Conservation (phyloP, 2,888 invertebrate genomes). For the Drosophila nr. medialis region DNA sequence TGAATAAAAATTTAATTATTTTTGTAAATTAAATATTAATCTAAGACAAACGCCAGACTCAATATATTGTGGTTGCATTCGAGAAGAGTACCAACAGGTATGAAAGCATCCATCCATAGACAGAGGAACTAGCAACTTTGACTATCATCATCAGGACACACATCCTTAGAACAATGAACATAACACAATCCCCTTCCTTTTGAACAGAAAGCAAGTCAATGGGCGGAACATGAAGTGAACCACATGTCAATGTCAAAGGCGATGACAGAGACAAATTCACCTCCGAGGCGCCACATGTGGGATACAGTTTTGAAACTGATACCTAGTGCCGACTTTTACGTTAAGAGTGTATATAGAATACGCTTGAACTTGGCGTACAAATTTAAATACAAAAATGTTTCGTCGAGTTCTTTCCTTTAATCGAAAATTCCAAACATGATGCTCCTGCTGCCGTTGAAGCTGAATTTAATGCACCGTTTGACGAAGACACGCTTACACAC, state of each 20-base stretch:
- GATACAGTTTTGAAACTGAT: conserved; percentile 16
- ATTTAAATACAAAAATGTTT: conserved; percentile 65
- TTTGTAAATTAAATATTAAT: background rate
- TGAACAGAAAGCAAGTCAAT: conserved; percentile 6
- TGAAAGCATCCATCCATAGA: background rate
- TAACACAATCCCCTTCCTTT: background rate
- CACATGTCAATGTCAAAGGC: conserved; percentile 79
- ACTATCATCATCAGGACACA: conserved; percentile 26
- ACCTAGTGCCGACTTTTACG: conserved; percentile 34
- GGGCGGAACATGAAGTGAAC: conserved; percentile 45
- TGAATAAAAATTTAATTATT: background rate
- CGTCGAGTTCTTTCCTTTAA: conserved; percentile 49
- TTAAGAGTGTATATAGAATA: conserved; percentile 14
- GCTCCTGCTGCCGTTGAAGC: conserved; percentile 5
- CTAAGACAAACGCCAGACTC: background rate
- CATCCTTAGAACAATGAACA: conserved; percentile 43
- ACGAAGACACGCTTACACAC: conserved; percentile 12
- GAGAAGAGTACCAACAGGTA: background rate
- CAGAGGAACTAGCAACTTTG: conserved; percentile 19
- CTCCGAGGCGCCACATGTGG: conserved; percentile 13
- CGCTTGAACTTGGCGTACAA: conserved; percentile 31
- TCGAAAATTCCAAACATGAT: conserved; percentile 57
- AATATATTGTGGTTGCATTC: background rate
- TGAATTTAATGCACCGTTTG: conserved; percentile 62
- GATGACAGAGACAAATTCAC: conserved; percentile 76